Conservation (phyloP, 2,797 vertebrate species). For the Scomberomorus guttatus region DNA sequence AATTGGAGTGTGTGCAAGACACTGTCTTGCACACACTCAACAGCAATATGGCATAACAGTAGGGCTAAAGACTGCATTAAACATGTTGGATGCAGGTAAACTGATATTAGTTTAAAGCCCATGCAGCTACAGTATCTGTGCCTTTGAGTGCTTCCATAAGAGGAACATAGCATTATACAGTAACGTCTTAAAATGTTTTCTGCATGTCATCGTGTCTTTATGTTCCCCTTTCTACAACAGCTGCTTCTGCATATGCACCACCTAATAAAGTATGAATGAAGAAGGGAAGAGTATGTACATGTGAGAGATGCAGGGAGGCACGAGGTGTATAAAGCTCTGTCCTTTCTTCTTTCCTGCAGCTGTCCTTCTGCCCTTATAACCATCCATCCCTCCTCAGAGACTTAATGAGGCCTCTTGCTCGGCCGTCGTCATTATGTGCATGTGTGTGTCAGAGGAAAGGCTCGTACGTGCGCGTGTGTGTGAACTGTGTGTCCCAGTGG, state of each 20-base stretch:
- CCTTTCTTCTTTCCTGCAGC: slow-evolving; percentile 26
- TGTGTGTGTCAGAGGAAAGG: slow-evolving; percentile 11
- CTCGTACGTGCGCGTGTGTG: slow-evolving; percentile 14
- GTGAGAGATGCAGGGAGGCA: slow-evolving; percentile 14
- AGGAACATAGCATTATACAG: slow-evolving; percentile 1
- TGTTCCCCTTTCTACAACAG: slow-evolving; percentile 36
- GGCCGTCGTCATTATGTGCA: slow-evolving; percentile 35
- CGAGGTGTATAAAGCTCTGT: neutral
- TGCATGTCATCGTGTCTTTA: slow-evolving; percentile 35
- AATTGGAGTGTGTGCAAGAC: slow-evolving; percentile 9
- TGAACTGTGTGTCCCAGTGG: slow-evolving; percentile 53
- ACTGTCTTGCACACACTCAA: neutral
- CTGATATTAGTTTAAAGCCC: neutral
- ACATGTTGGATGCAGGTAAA: neutral
- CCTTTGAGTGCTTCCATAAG: slow-evolving; percentile 4
- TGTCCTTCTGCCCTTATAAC: slow-evolving; percentile 22
- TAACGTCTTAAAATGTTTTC: slow-evolving; percentile 10
- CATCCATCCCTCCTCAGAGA: slow-evolving; percentile 55
- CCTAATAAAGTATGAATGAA: slow-evolving; percentile 74
- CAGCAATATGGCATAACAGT: neutral
- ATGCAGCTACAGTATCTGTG: neutral
- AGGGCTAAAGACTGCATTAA: neutral
- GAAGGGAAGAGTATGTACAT: slow-evolving; percentile 30
- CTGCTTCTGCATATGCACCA: slow-evolving; percentile 40
- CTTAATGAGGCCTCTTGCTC: slow-evolving; percentile 50